phyloP scores from a whole-genome alignment of 37 sponge, comb jelly and placozoan species.

The Crambe crambe region DNA sequence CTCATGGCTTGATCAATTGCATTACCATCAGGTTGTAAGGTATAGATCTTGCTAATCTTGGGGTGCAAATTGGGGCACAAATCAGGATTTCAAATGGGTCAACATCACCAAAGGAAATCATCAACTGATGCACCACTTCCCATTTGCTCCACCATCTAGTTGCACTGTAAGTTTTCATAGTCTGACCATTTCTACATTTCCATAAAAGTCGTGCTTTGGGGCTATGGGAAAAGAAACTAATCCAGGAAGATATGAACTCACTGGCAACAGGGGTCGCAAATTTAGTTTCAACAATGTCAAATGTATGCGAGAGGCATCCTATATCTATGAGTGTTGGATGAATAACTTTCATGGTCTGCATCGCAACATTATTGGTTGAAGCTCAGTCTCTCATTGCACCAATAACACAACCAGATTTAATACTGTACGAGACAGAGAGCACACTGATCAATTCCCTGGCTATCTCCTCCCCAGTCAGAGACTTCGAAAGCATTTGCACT shows the following conservation, averaged over 20 bases:
- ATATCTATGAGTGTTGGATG: too few relatives aligned
- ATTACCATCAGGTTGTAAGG: too few relatives aligned
- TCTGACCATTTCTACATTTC: slow-evolving; percentile 22
- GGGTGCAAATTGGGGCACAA: too few relatives aligned
- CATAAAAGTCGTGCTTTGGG: slow-evolving; percentile 30
- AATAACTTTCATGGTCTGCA: too few relatives aligned
- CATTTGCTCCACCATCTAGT: slow-evolving; percentile 58
- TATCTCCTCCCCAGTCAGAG: slow-evolving; percentile 6
- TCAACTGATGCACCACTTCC: slow-evolving; percentile 30
- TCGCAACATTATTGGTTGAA: too few relatives aligned
- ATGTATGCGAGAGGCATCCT: slow-evolving; percentile 41
- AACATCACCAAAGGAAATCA: slow-evolving; percentile 51
- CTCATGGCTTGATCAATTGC: too few relatives aligned
- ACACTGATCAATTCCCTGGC: slow-evolving; percentile 20
- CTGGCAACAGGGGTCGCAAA: slow-evolving; percentile 10
- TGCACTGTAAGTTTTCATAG: slow-evolving; percentile 30
- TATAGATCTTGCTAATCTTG: too few relatives aligned
- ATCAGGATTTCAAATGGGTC: too few relatives aligned
- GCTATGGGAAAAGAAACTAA: slow-evolving; percentile 38
- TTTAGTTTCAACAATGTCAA: slow-evolving; percentile 43
- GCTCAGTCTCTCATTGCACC: too few relatives aligned
- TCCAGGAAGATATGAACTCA: slow-evolving; percentile 23
- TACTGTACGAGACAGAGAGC: slow-evolving; percentile 14
- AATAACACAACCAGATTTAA: neutral
- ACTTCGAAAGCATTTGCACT: slow-evolving; percentile 3